Percentiles rank a stretch among this genome's conserved stretches.
These are phyloP conservation scores for Amphipyra berbera DNA, from an alignment of 2,888 invertebrate species.

Conservation along the genomic window DNA sequence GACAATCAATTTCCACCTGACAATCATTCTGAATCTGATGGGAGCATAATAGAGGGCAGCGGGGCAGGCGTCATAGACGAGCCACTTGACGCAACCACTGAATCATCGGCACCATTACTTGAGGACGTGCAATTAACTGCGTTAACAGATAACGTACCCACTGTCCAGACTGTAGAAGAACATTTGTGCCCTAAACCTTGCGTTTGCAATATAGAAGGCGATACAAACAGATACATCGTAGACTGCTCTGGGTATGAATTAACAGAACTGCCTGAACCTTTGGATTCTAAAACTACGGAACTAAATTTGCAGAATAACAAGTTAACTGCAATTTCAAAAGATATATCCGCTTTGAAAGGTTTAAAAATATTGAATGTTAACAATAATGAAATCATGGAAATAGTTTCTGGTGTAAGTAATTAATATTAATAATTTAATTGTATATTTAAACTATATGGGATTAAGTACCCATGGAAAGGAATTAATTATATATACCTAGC, in stretches of 20 bases:
- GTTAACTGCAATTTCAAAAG: slow-evolving; percentile 80
- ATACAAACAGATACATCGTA: slow-evolving; percentile 72
- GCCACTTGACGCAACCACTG: slow-evolving; percentile 61
- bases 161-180: slow-evolving; percentile 55
- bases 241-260: slow-evolving; percentile 87
- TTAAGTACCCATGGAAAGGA: too few relatives aligned
- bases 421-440: background rate
- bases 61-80: slow-evolving; percentile 72
- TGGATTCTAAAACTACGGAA: slow-evolving; percentile 77
- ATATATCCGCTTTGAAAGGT: slow-evolving; percentile 74
- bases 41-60: slow-evolving; percentile 72
- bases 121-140: slow-evolving; percentile 70
- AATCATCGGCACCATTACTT: slow-evolving; percentile 59
- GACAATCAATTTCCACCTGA: slow-evolving; percentile 84
- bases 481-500: background rate
- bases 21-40: slow-evolving; percentile 69
- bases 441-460: too few relatives aligned
- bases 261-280: slow-evolving; percentile 83
- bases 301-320: slow-evolving; percentile 83
- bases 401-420: slow-evolving; percentile 79
- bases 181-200: slow-evolving; percentile 76
- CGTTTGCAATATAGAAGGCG: slow-evolving; percentile 79
- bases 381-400: slow-evolving; percentile 78
- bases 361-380: slow-evolving; percentile 79
- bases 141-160: slow-evolving; percentile 55